Base-by-base conservation (phyloP, 2,888 invertebrate species). In the Cryptosula pallasiana region DNA sequence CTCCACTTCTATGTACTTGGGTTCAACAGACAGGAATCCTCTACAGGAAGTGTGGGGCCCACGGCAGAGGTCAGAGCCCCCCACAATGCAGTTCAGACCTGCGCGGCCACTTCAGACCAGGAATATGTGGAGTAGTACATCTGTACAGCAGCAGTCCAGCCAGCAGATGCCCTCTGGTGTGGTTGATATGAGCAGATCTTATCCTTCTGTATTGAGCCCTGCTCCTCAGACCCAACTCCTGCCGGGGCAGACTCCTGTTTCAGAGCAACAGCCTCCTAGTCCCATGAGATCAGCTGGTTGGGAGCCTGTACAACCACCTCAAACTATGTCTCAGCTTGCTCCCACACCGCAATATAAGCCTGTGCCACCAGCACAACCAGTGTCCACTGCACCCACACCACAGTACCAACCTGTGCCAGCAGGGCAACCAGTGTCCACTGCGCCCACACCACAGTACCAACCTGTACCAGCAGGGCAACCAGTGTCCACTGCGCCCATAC, bases 261-360 rank as follows among this genome's bases (percentile, higher is more conserved):
- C n/a, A n/a, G n/a, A n/a, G n/a, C n/a, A n/a, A n/a, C n/a, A n/a
- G n/a, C n/a, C n/a, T n/a, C n/a, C n/a, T n/a, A n/a, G n/a, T n/a
- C n/a, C n/a, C n/a, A n/a, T n/a, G n/a, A n/a, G n/a, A n/a, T n/a
- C n/a, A n/a, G n/a, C n/a, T n/a, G n/a, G n/a, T n/a, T n/a, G n/a
- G n/a, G n/a, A n/a, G n/a, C n/a, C n/a, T n/a, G n/a, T n/a, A n/a
- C n/a, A n/a, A n/a, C n/a, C n/a, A n/a, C n/a, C n/a, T n/a, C n/a
- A n/a, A n/a, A n/a, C n/a, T n/a, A n/a, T n/a, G 20, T 29, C 1
- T 27, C 25, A 63, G 25, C 63, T 20, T 36, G n/a, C n/a, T n/a
- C n/a, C 70, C 3, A 35, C 69, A 1, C 75, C 58, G 69, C 74
- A 71, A 70, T 69, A 55, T 13, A 69, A 72, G 0, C 69, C 73